Conservation (phyloP, 2,797 vertebrate species). For the Distichodus sexfasciatus region DNA sequence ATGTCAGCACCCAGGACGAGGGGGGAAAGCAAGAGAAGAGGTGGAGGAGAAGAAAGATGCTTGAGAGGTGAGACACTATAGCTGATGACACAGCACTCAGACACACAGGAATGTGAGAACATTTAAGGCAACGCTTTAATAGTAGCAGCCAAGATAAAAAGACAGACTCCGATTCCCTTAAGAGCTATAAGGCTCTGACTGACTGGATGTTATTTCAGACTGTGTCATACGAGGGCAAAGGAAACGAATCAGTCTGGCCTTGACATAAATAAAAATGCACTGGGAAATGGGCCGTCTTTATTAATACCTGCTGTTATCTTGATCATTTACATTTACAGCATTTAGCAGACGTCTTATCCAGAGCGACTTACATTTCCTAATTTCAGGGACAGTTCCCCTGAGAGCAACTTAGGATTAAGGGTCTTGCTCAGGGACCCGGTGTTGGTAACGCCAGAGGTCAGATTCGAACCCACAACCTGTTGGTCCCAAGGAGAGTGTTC, state of each 20-base stretch:
- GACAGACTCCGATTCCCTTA: not conserved
- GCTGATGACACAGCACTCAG: not conserved
- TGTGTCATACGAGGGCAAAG: not conserved
- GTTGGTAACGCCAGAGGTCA: too few relatives aligned
- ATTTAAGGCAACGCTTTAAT: not conserved
- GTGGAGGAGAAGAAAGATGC: not conserved
- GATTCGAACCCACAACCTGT: too few relatives aligned
- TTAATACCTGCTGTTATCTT: not conserved
- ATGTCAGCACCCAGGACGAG: conserved; percentile 39
- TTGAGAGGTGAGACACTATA: not conserved
- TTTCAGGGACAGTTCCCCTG: too few relatives aligned
- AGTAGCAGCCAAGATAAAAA: not conserved
- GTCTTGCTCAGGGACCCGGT: too few relatives aligned
- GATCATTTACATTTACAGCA: too few relatives aligned
- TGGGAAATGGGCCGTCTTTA: not conserved
- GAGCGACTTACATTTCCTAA: too few relatives aligned
- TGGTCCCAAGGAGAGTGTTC: too few relatives aligned
- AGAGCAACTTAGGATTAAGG: too few relatives aligned
- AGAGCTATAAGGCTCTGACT: not conserved
- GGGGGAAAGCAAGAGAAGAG: not conserved
- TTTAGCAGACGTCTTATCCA: too few relatives aligned
- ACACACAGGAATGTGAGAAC: not conserved
- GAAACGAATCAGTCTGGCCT: not conserved
- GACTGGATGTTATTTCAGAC: conserved; percentile 1
- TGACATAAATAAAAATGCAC: not conserved